phyloP scores from a whole-genome alignment of 2,888 invertebrate species.

The Limnephilus marmoratus region DNA sequence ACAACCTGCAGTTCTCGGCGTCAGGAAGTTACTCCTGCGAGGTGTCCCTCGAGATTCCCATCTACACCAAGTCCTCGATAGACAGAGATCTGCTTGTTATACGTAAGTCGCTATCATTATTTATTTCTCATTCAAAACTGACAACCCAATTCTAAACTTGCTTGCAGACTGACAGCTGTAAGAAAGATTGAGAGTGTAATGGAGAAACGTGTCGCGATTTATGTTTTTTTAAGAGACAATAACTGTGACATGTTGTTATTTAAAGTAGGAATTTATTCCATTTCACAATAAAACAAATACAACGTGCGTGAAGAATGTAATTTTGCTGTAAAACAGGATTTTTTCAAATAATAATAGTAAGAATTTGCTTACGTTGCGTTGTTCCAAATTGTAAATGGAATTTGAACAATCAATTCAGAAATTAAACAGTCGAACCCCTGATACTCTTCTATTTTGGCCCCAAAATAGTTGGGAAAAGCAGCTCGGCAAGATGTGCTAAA shows the following conservation, averaged over 20 bases:
- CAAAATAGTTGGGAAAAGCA: background rate
- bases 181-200: background rate
- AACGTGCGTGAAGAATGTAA: background rate
- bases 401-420: too few relatives aligned
- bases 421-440: too few relatives aligned
- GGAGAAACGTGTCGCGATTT: background rate
- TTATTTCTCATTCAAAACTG: background rate
- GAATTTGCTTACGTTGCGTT: too few relatives aligned
- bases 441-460: background rate
- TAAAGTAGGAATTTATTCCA: background rate
- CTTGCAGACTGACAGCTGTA: background rate
- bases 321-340: too few relatives aligned
- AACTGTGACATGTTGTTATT: background rate
- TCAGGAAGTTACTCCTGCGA: conserved; percentile 85
- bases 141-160: background rate
- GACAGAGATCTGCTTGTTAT: conserved; percentile 85
- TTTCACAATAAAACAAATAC: background rate
- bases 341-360: too few relatives aligned
- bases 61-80: conserved; percentile 84
- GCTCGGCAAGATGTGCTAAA: background rate
- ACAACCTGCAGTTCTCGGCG: conserved; percentile 84
- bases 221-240: background rate
- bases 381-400: too few relatives aligned
- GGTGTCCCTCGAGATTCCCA: conserved; percentile 85
- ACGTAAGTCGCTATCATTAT: conserved; percentile 77